These are phyloP conservation scores for Drosophila erecta DNA, from an alignment of 1,140 invertebrate genomes.

Conservation along the genomic window DNA sequence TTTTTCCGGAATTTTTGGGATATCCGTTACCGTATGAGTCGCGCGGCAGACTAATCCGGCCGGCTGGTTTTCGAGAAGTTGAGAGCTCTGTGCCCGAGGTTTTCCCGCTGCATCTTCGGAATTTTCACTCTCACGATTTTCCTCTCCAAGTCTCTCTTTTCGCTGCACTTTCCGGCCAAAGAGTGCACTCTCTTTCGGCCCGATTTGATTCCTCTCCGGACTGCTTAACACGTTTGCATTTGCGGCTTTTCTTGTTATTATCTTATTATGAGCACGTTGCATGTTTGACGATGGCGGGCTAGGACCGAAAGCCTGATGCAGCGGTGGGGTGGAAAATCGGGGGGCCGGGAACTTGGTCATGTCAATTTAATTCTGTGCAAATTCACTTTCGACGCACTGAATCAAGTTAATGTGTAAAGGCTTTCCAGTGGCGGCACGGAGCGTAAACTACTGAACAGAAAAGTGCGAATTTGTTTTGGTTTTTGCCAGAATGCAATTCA, in stretches of 20 bases:
- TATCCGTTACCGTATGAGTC: slow-evolving; percentile 64
- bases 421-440: slow-evolving; percentile 13
- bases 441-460: background rate
- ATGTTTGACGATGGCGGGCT: slow-evolving; percentile 30
- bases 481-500: slow-evolving; percentile 47
- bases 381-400: slow-evolving; percentile 44
- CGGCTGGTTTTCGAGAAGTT: slow-evolving; percentile 52
- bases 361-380: slow-evolving; percentile 47
- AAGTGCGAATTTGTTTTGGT: slow-evolving; percentile 15
- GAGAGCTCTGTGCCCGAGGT: slow-evolving; percentile 26
- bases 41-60: slow-evolving; percentile 74
- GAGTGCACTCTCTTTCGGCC: slow-evolving; percentile 10
- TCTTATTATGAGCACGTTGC: slow-evolving; percentile 67
- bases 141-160: slow-evolving; percentile 29
- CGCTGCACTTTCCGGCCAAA: slow-evolving; percentile 52
- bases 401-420: slow-evolving; percentile 43
- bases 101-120: slow-evolving; percentile 38
- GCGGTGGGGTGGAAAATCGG: slow-evolving; percentile 10
- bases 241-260: slow-evolving; percentile 63
- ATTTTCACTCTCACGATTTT: slow-evolving; percentile 22
- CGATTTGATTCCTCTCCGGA: background rate
- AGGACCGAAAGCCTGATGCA: slow-evolving; percentile 7
- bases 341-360: slow-evolving; percentile 16
- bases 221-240: slow-evolving; percentile 53
- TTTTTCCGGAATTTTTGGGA: slow-evolving; percentile 15